Percentiles rank a stretch among this genome's conserved stretches.
These are phyloP conservation scores for Hemistola chrysoprasaria DNA, from an alignment of 2,888 invertebrate genomes.

Conservation along the genomic window DNA sequence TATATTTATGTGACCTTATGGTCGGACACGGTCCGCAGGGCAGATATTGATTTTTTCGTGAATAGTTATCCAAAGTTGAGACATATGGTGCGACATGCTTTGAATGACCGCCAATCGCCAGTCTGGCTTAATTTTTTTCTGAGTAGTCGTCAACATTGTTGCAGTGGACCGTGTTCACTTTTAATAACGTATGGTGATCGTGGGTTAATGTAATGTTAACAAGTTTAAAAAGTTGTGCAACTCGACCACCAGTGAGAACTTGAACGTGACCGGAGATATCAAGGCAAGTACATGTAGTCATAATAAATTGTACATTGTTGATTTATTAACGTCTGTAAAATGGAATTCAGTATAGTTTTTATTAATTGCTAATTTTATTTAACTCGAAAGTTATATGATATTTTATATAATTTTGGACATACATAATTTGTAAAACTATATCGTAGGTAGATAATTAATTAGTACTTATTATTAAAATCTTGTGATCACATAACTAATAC, in stretches of 20 bases:
- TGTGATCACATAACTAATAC: too few relatives aligned
- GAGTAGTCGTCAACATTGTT: conserved; percentile 35
- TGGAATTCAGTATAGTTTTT: too few relatives aligned
- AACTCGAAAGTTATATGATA: too few relatives aligned
- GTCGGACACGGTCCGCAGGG: conserved; percentile 60
- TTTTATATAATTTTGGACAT: too few relatives aligned
- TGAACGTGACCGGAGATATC: conserved; percentile 15
- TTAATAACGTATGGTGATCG: conserved; percentile 7
- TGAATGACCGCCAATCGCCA: conserved; percentile 59
- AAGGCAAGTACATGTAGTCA: conserved; percentile 8
- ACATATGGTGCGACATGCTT: conserved; percentile 73
- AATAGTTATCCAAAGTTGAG: conserved; percentile 37
- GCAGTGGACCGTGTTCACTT: conserved; percentile 53
- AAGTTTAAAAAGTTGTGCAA: conserved; percentile 16
- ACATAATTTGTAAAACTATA: too few relatives aligned
- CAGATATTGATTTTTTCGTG: conserved; percentile 64
- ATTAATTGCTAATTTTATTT: too few relatives aligned
- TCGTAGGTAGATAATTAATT: too few relatives aligned
- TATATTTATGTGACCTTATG: conserved; percentile 69
- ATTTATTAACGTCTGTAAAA: too few relatives aligned
- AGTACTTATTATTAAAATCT: too few relatives aligned
- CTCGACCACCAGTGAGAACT: conserved; percentile 16
- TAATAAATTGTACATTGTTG: neutral
- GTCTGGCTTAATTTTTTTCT: conserved; percentile 53
- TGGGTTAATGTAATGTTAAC: conserved; percentile 8